Percentiles rank a stretch among this genome's conserved stretches.
Evolutionary conservation across 2,888 invertebrate species (phyloP).

Genomic region (Lepidonotus clava): DNA sequence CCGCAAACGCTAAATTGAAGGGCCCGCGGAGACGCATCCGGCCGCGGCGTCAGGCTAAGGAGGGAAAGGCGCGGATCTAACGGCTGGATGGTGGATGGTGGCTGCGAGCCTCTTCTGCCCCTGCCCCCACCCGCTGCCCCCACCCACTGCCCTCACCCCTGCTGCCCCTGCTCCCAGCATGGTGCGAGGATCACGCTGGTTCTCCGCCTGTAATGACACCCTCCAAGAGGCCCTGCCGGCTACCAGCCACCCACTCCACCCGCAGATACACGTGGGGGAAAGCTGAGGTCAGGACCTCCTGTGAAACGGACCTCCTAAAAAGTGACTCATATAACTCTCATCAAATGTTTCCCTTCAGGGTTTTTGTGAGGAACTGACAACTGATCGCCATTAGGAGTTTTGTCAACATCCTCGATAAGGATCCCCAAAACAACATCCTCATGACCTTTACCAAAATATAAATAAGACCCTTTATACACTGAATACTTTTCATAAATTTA

Average conservation of each 20-base stretch:
- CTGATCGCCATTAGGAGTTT: too few species aligned
- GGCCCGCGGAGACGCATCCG: constrained; percentile 38
- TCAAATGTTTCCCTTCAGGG: too few species aligned
- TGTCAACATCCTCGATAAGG: too few species aligned
- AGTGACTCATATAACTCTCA: too few species aligned
- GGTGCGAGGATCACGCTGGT: neutral
- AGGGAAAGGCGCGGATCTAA: constrained; percentile 14
- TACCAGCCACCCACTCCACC: neutral
- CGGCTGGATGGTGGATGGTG: constrained; percentile 16
- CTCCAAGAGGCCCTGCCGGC: neutral
- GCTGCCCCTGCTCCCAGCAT: neutral
- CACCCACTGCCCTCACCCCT: neutral
- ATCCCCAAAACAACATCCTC: too few species aligned
- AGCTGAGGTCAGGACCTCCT: too few species aligned
- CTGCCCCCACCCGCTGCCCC: neutral
- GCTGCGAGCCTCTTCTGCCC: neutral
- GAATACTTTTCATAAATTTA: too few species aligned
- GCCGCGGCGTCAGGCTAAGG: neutral
- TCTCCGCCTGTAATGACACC: constrained; percentile 12
- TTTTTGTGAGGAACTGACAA: too few species aligned
- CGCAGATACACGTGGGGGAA: too few species aligned
- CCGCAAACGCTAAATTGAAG: constrained; percentile 47
- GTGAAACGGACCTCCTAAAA: too few species aligned
- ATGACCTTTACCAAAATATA: too few species aligned
- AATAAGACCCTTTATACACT: too few species aligned